Conservation (phyloP, 2,888 invertebrate species). For the Dasypogon diadema region DNA sequence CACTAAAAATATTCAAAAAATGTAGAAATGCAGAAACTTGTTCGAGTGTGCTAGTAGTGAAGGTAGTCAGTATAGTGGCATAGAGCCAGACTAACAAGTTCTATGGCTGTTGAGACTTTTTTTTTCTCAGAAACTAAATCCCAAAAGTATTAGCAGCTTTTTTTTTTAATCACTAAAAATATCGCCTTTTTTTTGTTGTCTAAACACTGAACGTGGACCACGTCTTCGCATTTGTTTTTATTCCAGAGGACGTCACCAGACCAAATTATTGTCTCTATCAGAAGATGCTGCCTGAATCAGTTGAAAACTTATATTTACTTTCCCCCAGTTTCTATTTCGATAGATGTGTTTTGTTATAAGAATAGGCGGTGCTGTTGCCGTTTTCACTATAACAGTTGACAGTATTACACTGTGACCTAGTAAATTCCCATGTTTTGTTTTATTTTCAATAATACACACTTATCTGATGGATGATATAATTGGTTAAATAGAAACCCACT, state of each 20-base stretch:
- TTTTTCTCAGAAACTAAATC: not conserved
- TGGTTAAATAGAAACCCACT: not conserved
- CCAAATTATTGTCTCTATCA: not conserved
- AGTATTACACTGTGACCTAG: not conserved
- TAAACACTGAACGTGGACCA: not conserved
- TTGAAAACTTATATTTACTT: not conserved
- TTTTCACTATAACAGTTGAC: no score
- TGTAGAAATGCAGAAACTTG: no score
- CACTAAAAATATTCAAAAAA: no score
- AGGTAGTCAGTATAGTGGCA: no score
- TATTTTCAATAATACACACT: not conserved
- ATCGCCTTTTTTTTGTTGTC: not conserved
- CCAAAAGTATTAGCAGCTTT: not conserved
- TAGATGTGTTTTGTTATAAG: not conserved
- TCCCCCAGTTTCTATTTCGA: not conserved
- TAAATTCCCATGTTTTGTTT: not conserved
- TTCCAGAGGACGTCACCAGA: not conserved
- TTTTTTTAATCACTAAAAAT: not conserved
- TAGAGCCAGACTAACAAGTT: no score
- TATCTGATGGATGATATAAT: not conserved
- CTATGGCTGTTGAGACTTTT: not conserved
- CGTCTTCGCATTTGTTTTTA: not conserved
- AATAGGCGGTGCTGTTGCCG: no score
- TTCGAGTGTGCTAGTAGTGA: no score
- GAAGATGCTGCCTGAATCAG: not conserved